Evolutionary conservation across 2,113 vertebrate genomes (phyloP), one percentile per base, ranked within the genome.

Genomic region (Heloderma charlesbogerti): DNA sequence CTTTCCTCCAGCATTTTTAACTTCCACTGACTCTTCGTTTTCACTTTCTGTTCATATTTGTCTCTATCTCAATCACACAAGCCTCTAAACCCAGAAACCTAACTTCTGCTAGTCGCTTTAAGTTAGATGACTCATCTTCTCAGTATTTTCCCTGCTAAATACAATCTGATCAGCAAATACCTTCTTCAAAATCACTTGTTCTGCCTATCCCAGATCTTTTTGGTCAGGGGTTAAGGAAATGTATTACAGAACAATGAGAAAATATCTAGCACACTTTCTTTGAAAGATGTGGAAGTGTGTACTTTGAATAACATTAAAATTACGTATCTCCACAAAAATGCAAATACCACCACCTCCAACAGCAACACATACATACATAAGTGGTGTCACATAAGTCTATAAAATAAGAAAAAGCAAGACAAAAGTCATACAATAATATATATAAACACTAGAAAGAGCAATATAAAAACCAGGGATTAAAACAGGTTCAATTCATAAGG

Each of bases 71-170:
- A 71, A 92, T 37, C 86, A 51, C 75, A 91, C 88, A 37, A 87
- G 84, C 1, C 10, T 37, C 22, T 86, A 72, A 67, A 66, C 37
- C 20, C 48, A 84, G 54, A 91, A 51, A 0, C 0, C 4, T 5
- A 83, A 25, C 48, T 74, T 45, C 31, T 87, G n/a, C 90, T 27
- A 85, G 86, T 87, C 2, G n/a, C 54, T 88, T 89, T 67, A 83
- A 94, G 77, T 45, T 63, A 77, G 29, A 60, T 90, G 72, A 12
- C 71, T 90, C 81, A 84, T n/a, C 40, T n/a, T 84, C 54, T 84
- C 51, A 57, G 54, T 77, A 66, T 90, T 84, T 84, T 20, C 37
- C 82, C 63, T 48, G 34, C 79, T 29, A 54, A 81, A 71, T 89
- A 57, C 43, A n/a, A 22, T n/a, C 29, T 84, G 37, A 66, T 75